phyloP scores from a whole-genome alignment of 2,113 vertebrate genomes.

The Edolisoma coerulescens region DNA sequence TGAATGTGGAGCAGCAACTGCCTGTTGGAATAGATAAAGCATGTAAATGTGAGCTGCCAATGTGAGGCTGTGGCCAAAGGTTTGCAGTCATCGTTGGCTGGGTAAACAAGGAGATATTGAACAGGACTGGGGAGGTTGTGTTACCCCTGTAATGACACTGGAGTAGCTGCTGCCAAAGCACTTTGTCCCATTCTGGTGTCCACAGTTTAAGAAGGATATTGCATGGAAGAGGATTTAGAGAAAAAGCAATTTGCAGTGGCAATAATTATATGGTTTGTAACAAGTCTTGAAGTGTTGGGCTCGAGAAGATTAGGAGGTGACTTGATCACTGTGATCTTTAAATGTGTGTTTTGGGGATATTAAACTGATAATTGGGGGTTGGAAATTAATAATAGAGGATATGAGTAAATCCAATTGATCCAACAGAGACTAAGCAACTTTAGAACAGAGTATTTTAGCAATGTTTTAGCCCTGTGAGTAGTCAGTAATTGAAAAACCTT shows the following conservation, averaged over 20 bases:
- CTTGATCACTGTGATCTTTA: neutral
- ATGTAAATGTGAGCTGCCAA: neutral
- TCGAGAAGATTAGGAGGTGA: neutral
- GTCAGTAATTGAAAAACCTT: neutral
- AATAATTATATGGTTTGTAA: neutral
- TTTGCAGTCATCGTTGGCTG: neutral
- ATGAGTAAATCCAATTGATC: neutral
- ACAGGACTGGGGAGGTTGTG: neutral
- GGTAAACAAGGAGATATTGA: neutral
- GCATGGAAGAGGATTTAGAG: neutral
- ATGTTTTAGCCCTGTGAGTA: neutral
- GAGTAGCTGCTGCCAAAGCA: neutral
- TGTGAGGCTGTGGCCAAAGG: constrained; percentile 23
- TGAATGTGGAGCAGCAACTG: neutral
- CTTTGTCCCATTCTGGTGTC: neutral
- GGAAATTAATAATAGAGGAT: neutral
- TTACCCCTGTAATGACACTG: neutral
- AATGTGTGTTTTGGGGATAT: neutral
- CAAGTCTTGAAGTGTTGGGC: neutral
- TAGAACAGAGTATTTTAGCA: neutral
- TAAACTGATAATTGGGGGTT: neutral
- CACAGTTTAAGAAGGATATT: neutral
- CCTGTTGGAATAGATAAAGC: constrained; percentile 23
- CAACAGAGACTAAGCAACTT: neutral
- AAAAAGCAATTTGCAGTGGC: neutral